Percentiles rank a stretch among this genome's conserved stretches.
Evolutionary conservation across 2,888 invertebrate genomes (phyloP).

Genomic region (Apamea anceps): DNA sequence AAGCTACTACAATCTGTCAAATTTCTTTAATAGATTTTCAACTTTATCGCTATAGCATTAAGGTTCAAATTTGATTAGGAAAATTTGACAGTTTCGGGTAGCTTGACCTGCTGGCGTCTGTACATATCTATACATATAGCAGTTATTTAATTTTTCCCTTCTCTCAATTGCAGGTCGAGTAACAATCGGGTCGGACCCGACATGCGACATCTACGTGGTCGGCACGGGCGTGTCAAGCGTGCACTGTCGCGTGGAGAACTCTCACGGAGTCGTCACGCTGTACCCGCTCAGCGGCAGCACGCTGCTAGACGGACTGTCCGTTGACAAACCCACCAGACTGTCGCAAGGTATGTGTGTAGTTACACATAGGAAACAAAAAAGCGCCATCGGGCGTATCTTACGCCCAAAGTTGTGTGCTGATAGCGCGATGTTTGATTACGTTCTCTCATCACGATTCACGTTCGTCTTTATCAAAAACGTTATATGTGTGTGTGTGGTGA

Average conservation of each 20-base stretch:
- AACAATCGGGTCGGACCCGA: slow-evolving; percentile 94
- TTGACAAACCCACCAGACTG: slow-evolving; percentile 93
- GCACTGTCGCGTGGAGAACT: slow-evolving; percentile 97
- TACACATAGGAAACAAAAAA: background rate
- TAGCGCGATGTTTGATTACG: no score
- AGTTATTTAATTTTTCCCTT: background rate
- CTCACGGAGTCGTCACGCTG: slow-evolving; percentile 95
- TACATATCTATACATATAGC: no score
- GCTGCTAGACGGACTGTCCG: slow-evolving; percentile 93
- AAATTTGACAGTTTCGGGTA: no score
- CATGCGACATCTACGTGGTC: slow-evolving; percentile 95
- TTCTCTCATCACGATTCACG: no score
- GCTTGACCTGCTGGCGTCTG: no score
- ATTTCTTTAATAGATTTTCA: no score
- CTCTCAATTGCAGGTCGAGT: slow-evolving; percentile 92
- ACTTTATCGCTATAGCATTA: no score
- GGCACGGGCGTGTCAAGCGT: slow-evolving; percentile 96
- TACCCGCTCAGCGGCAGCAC: slow-evolving; percentile 94
- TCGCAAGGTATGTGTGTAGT: slow-evolving; percentile 76
- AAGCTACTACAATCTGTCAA: no score
- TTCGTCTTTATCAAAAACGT: no score
- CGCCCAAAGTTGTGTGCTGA: no score
- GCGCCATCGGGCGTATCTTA: background rate
- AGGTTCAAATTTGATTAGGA: no score
- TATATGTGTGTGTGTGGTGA: no score